Percentiles rank a stretch among this genome's conserved stretches.
phyloP scores from a whole-genome alignment of 2,888 invertebrate species.

The Monoplex corrugatus region DNA sequence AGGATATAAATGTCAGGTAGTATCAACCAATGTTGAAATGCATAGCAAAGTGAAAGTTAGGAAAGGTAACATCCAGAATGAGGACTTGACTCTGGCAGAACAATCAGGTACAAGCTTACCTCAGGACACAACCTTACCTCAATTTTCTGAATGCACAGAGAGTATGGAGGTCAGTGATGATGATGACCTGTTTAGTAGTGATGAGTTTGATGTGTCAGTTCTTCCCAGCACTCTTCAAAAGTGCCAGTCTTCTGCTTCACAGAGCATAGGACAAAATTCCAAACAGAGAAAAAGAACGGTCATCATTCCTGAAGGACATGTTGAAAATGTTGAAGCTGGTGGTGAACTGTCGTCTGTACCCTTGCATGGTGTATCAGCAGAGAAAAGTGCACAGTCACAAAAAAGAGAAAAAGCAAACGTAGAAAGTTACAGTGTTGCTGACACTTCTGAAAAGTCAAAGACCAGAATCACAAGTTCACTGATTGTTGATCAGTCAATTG shows the following conservation, averaged over 20 bases:
- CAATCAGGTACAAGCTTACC: not conserved
- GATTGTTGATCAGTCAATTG: not conserved
- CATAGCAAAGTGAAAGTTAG: not conserved
- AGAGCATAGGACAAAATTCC: not conserved
- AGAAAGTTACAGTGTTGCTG: not conserved
- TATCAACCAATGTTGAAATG: not conserved
- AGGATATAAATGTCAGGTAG: not conserved
- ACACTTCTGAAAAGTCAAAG: not conserved
- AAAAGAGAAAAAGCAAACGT: not conserved
- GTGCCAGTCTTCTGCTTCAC: not conserved
- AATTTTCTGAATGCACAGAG: not conserved
- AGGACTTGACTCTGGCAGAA: not conserved
- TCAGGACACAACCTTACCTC: not conserved
- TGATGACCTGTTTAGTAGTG: conserved; percentile 48
- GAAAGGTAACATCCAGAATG: not conserved
- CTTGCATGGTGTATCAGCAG: not conserved
- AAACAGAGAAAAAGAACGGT: not conserved
- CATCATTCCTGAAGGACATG: not conserved
- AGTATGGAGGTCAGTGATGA: conserved; percentile 47
- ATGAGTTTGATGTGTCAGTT: conserved; percentile 26
- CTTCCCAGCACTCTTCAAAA: conserved; percentile 5
- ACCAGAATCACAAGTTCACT: not conserved
- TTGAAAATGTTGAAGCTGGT: not conserved
- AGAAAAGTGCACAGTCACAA: not conserved
- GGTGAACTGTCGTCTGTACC: not conserved